Evolutionary conservation across 1,140 invertebrate genomes (phyloP).

Genomic region (Capitella teleta): DNA sequence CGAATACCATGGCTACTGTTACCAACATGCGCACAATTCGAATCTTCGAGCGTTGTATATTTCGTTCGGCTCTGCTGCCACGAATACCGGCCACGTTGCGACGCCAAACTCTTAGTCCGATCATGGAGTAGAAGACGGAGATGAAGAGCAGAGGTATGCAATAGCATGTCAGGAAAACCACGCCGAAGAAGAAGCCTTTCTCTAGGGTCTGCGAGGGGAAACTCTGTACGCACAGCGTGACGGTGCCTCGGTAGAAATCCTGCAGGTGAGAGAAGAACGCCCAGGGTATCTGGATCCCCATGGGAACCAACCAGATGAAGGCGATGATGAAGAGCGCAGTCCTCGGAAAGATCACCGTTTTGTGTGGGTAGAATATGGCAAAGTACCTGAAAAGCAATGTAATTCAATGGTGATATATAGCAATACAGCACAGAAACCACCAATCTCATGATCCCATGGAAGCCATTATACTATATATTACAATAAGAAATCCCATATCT

Average conservation of each 20-base stretch:
- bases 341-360: slow-evolving; percentile 75
- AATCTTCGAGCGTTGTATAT: slow-evolving; percentile 20
- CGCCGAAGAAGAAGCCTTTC: slow-evolving; percentile 68
- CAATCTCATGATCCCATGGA: too few species aligned
- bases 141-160: slow-evolving; percentile 78
- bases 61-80: slow-evolving; percentile 15
- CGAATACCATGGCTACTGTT: slow-evolving; percentile 82
- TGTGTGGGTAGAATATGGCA: slow-evolving; percentile 83
- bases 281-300: slow-evolving; percentile 70
- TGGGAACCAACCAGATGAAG: slow-evolving; percentile 73
- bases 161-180: slow-evolving; percentile 77
- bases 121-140: slow-evolving; percentile 76
- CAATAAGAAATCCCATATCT: too few species aligned
- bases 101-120: slow-evolving; percentile 72
- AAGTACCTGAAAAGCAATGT: slow-evolving; percentile 57
- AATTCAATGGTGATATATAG: too few species aligned
- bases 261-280: slow-evolving; percentile 50
- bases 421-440: too few species aligned
- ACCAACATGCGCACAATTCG: slow-evolving; percentile 59
- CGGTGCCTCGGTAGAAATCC: background rate
- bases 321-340: slow-evolving; percentile 74
- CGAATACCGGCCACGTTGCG: slow-evolving; percentile 62
- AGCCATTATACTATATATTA: too few species aligned
- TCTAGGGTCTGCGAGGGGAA: background rate
- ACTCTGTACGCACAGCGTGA: slow-evolving; percentile 1